Percentiles rank a stretch among this genome's conserved stretches.
Conservation (phyloP, 30 jellyfish, hydroid and myxozoan species). For the Chrysaora quinquecirrha region DNA sequence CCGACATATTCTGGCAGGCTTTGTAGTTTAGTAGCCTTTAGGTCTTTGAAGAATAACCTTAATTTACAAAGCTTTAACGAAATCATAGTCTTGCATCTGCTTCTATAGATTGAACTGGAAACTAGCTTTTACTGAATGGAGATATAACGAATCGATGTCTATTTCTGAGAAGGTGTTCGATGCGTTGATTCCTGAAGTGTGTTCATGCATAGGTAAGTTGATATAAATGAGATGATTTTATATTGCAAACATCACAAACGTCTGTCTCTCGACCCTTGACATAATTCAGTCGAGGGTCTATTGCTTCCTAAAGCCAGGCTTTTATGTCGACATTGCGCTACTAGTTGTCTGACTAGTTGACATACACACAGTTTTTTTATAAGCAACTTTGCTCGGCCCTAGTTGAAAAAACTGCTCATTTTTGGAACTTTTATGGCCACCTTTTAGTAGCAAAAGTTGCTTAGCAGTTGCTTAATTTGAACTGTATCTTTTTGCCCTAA, state of each 20-base stretch:
- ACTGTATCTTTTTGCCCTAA: too few species aligned
- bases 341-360: not conserved
- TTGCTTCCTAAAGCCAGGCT: not conserved
- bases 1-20: too few species aligned
- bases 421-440: too few species aligned
- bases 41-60: not conserved
- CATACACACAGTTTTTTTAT: not conserved
- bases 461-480: too few species aligned
- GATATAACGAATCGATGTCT: constrained; percentile 7
- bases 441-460: too few species aligned
- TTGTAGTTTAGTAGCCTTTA: not conserved
- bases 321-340: not conserved
- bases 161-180: constrained; percentile 29
- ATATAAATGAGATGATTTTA: too few species aligned
- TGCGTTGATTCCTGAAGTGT: constrained; percentile 37
- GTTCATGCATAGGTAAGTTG: constrained; percentile 63
- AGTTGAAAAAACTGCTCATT: too few species aligned
- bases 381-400: too few species aligned
- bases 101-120: constrained; percentile 62
- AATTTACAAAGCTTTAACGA: not conserved
- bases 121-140: constrained; percentile 58
- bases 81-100: not conserved
- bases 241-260: too few species aligned
- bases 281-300: not conserved
- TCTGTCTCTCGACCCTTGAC: not conserved